Evolutionary conservation across 1,140 invertebrate species (phyloP), one percentile per base, ranked within the genome.

Genomic region (Anoplophora glabripennis): DNA sequence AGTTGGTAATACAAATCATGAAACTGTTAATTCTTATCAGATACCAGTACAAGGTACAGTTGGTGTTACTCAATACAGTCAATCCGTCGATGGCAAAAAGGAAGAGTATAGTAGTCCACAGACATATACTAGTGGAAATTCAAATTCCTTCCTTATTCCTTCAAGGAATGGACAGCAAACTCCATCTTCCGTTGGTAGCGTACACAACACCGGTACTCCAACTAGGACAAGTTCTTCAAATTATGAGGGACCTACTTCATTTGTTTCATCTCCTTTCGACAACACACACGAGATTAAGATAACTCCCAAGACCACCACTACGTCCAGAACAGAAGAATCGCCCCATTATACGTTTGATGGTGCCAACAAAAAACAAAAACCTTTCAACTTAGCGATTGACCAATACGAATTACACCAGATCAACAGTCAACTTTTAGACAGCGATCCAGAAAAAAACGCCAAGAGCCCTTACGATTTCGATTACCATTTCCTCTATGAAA

Each of bases 331-430:
- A 10, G 9, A 36, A 49, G 14, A 35, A 14, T 9, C 28, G 9
- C n/a, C 34, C 35, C 9, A 36, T 10, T 8, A 34, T 9, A 4
- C 35, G 3, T 15, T 52, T 15, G 40, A 40, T 11, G 38, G 37
- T 18, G 21, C 14, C 37, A 35, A 35, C 8, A 52, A 52, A 52
- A 7, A 9, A 12, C 17, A 35, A 15, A 59, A 56, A 58, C 59
- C 64, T 3, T 46, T 62, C 9, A 59, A 71, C n/a, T 58, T 70
- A 47, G 66, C 65, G 0, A 69, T 73, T n/a, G 70, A 67, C 41
- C 64, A 70, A 54, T 69, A 66, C 40, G 71, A 72, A 53, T 52
- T 73, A 8, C 55, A 68, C 11, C 66, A 73, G 63, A 70, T 72
- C 11, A 73, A 71, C 36, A 57, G 61, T 45, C 65, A 68, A 49